Evolutionary conservation across 2,888 invertebrate species (phyloP), one percentile per base, ranked within the genome.

Genomic region (Neria commutata): DNA sequence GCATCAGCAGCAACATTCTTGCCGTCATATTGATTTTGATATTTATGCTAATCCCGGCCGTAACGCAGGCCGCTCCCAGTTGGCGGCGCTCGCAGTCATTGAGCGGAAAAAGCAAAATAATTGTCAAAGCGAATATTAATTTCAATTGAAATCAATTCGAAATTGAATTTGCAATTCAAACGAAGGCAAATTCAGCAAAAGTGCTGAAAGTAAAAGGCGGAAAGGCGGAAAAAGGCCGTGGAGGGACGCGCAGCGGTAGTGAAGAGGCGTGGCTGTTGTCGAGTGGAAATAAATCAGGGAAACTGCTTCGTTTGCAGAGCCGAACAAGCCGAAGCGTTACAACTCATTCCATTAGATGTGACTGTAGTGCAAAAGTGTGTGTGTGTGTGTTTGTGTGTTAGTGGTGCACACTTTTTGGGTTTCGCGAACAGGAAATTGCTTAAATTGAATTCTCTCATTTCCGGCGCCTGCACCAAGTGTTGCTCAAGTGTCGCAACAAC

Each of bases 361-460:
- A n/a, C n/a, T n/a, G n/a, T n/a, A n/a, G n/a, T n/a, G n/a, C n/a
- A n/a, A n/a, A n/a, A n/a, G n/a, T n/a, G n/a, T 5, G 8, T 37
- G 6, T 37, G n/a, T 37, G 4, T 5, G 8, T 37, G 8, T 37
- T 37, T 37, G 8, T 37, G 4, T 14, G 37, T 14, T 42, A 19
- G 4, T 42, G 2, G n/a, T n/a, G 42, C 3, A 5, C 21, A 5
- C 42, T 19, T 3, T 21, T 37, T 37, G 11, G n/a, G 4, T 68
- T 70, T 67, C 53, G 62, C 64, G 67, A 69, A 65, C 63, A 69
- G 70, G 71, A 70, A 70, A 70, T 70, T 71, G 67, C 69, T 66
- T 56, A 69, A 71, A 70, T 72, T 69, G 72, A 70, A 70, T 70
- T 72, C 71, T 60, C 60, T 71, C 69, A 70, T 70, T 70, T 70